Evolutionary conservation across 2,113 vertebrate genomes (phyloP).

Genomic region (Glaucomys volans): DNA sequence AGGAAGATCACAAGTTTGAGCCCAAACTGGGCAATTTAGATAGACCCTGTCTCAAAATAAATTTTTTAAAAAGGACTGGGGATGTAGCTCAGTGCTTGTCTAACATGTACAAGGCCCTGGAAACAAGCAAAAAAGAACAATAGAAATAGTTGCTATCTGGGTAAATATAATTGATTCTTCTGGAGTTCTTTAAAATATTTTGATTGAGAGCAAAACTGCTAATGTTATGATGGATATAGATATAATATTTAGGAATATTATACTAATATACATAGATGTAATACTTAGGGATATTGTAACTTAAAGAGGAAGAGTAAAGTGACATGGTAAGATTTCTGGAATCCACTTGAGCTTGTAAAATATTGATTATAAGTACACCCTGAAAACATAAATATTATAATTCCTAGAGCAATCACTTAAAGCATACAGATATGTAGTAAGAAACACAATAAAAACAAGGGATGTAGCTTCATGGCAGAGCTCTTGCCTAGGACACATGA

Average conservation of each 20-base stretch:
- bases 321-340: background rate
- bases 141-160: background rate
- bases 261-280: background rate
- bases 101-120: no score
- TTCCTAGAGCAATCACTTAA: background rate
- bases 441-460: background rate
- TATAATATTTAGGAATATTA: background rate
- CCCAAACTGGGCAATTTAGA: no score
- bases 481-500: no score
- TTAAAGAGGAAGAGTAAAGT: background rate
- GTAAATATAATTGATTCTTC: background rate
- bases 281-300: background rate
- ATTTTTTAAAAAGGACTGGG: no score
- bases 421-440: background rate
- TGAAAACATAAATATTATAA: conserved; percentile 20
- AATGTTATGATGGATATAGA: background rate
- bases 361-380: background rate
- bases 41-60: no score
- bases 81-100: no score
- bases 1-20: no score
- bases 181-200: conserved; percentile 35
- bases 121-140: background rate
- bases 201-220: background rate
- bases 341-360: background rate
- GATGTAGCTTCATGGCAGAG: no score